These are phyloP conservation scores for Liasis olivaceus DNA, from an alignment of 2,797 vertebrate species.

Conservation along the genomic window DNA sequence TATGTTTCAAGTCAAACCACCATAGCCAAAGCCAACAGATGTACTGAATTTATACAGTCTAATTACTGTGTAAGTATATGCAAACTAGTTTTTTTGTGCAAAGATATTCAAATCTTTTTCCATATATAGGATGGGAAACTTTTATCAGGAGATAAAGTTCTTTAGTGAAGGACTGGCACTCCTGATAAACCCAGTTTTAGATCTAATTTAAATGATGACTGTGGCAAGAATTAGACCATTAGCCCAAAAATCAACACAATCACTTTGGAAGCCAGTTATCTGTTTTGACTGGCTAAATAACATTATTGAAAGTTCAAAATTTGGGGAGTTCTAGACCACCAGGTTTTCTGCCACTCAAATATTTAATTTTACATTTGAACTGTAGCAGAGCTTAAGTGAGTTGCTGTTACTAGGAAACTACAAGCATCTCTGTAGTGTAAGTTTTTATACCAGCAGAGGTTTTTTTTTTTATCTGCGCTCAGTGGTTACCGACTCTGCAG, in stretches of 20 bases:
- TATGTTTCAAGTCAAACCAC: background rate
- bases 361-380: background rate
- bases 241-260: background rate
- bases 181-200: background rate
- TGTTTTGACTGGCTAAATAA: background rate
- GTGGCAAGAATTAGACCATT: background rate
- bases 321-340: background rate
- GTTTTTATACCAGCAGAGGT: background rate
- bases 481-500: too few species aligned
- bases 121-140: background rate
- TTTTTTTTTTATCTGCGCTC: too few species aligned
- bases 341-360: background rate
- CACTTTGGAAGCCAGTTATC: background rate
- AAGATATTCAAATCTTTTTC: conserved; percentile 17
- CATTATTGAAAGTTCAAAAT: background rate
- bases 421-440: background rate
- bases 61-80: background rate
- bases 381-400: too few species aligned
- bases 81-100: background rate
- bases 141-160: background rate
- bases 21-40: background rate
- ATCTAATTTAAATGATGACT: background rate
- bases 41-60: background rate
- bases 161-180: background rate
- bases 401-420: background rate